A percentile compares a stretch with the other conserved stretches of the same genome.
phyloP scores from a whole-genome alignment of 2,797 vertebrate species.

The Halcyon smyrnensis region DNA sequence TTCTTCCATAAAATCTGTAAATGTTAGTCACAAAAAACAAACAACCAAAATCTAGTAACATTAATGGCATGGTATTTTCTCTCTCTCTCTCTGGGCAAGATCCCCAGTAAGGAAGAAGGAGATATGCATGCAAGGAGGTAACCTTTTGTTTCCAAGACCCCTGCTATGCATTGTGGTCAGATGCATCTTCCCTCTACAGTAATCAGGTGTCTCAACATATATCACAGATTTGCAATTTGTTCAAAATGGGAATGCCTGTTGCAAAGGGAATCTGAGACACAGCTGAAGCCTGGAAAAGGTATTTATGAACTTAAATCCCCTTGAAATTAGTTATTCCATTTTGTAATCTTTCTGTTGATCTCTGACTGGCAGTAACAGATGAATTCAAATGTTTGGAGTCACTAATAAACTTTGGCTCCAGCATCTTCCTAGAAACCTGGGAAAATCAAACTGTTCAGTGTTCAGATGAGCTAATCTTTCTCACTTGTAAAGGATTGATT shows the following conservation, averaged over 20 bases:
- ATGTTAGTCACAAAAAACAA: neutral
- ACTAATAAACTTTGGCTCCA: neutral
- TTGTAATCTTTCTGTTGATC: neutral
- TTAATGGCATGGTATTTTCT: neutral
- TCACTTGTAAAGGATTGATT: neutral
- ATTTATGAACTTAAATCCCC: neutral
- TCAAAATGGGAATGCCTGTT: neutral
- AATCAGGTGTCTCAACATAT: neutral
- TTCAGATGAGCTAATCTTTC: neutral
- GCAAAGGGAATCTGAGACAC: neutral
- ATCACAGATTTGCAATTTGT: neutral
- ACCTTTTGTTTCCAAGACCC: neutral
- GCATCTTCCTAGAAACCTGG: neutral
- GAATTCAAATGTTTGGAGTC: neutral
- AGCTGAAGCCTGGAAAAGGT: neutral
- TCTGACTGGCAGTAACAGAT: neutral
- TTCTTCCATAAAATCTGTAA: neutral
- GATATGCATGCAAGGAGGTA: neutral
- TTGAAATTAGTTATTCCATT: neutral
- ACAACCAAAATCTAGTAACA: neutral
- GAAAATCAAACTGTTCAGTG: neutral
- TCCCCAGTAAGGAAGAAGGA: neutral
- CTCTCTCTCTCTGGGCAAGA: neutral
- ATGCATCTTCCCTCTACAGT: neutral
- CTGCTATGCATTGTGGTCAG: neutral